phyloP scores from a whole-genome alignment of 2,113 vertebrate genomes.

The Formicarius rufipectus region DNA sequence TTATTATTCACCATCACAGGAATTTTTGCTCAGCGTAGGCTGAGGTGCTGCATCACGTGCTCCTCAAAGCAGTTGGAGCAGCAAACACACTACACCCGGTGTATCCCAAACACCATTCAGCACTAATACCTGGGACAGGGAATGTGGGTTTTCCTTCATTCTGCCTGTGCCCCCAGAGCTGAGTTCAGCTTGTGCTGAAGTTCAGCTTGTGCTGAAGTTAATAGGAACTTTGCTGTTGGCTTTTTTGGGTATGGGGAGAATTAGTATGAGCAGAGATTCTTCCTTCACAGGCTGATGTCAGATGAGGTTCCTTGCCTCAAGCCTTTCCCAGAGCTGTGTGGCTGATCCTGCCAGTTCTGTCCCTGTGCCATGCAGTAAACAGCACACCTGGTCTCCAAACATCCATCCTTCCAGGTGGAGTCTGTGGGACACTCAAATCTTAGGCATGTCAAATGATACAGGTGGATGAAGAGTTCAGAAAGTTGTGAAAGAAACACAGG shows the following conservation, averaged over 20 bases:
- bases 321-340: not conserved
- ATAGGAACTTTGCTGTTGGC: not conserved
- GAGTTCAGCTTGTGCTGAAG: not conserved
- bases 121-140: not conserved
- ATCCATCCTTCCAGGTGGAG: not conserved
- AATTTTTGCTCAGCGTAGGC: not conserved
- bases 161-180: not conserved
- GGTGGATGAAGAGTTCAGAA: not conserved
- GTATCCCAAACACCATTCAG: not conserved
- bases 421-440: not conserved
- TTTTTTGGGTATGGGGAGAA: not conserved
- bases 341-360: not conserved
- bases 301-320: not conserved
- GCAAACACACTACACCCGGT: not conserved
- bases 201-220: not conserved
- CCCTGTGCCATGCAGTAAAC: not conserved
- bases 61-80: not conserved
- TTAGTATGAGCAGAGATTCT: not conserved
- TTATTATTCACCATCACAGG: not conserved
- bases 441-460: fast-evolving
- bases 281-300: not conserved
- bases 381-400: not conserved
- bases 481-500: not conserved
- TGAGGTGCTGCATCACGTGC: not conserved
- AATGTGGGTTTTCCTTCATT: not conserved